Percentiles rank a stretch among this genome's conserved stretches.
phyloP scores from a whole-genome alignment of 2,113 vertebrate genomes.

The Polypterus bichir region DNA sequence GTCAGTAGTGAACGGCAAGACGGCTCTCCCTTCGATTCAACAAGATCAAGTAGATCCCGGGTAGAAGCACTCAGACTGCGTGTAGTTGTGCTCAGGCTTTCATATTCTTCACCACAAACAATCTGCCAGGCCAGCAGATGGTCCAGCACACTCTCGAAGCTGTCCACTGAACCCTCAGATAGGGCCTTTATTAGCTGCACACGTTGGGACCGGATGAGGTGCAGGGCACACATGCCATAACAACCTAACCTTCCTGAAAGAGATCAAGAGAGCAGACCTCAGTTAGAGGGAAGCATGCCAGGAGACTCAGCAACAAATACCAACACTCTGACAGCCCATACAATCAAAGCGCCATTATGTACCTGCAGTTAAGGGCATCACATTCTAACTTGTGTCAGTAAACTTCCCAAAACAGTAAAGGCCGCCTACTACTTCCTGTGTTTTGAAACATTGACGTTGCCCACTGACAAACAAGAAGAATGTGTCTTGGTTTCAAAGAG shows the following conservation, averaged over 20 bases:
- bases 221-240: conserved; percentile 41
- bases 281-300: background rate
- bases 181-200: conserved; percentile 47
- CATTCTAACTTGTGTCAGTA: too few species aligned
- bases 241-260: background rate
- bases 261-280: background rate
- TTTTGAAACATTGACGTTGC: too few species aligned
- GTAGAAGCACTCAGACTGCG: conserved; percentile 41
- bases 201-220: conserved; percentile 49
- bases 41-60: conserved; percentile 53
- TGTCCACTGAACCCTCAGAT: conserved; percentile 49
- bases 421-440: too few species aligned
- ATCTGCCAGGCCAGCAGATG: conserved; percentile 50
- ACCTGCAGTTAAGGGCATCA: too few species aligned
- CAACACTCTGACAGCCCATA: background rate
- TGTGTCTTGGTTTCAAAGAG: too few species aligned
- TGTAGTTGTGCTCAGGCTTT: conserved; percentile 33
- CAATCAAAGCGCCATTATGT: background rate
- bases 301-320: background rate
- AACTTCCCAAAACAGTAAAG: too few species aligned
- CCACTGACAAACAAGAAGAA: too few species aligned
- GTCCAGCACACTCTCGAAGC: conserved; percentile 58
- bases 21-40: conserved; percentile 49
- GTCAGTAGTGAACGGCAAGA: conserved; percentile 36
- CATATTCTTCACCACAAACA: conserved; percentile 64